Base-by-base conservation (phyloP, 2,797 vertebrate species). In the Knipowitschia caucasica region DNA sequence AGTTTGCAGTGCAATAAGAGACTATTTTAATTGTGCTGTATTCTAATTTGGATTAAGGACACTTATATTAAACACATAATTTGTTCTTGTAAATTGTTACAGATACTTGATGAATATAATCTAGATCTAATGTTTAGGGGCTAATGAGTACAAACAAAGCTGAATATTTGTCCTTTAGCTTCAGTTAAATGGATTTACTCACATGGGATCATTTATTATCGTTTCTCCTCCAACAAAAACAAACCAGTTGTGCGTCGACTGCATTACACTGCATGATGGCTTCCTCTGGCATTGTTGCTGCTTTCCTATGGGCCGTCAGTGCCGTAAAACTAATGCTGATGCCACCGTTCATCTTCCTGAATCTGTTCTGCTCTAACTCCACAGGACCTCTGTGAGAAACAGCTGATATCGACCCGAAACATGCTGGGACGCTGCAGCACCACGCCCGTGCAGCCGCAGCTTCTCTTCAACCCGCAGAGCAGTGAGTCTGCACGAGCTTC, bases 321-420 rank as follows among this genome's bases (percentile, higher is more conserved):
- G 47, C 50, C 39, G 5, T 34, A 46, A 51, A 42, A 42, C n/a
- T 35, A 12, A 33, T 25, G 4, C 10, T 7, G 35, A 6, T 36
- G 0, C 44, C 18, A n/a, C 1, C 10, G 35, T 50, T 8, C 44
- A 4, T 49, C 6, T 25, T 43, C 20, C 29, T 43, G 5, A 43
- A 29, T 30, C 0, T 18, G 8, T 34, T 52, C 30, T 63, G 17
- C n/a, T 49, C 7, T 21, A 15, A n/a, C n/a, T 59, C 44, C 33
- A 1, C 10, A 89, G 88, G 0, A 0, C 20, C 38, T 0, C 34
- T 85, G 72, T 69, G 69, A 81, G 18, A 84, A 25, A 47, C 7
- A 3, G 5, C 51, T 10, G 5, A 12, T 39, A 0, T 7, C 46
- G 10, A 18, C 55, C 7, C 24, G 73, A 0, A 43, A 1, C 33